Percentiles rank a stretch among this genome's conserved stretches.
Evolutionary conservation across 2,113 vertebrate species (phyloP).

Genomic region (Myanophis thanlyinensis): DNA sequence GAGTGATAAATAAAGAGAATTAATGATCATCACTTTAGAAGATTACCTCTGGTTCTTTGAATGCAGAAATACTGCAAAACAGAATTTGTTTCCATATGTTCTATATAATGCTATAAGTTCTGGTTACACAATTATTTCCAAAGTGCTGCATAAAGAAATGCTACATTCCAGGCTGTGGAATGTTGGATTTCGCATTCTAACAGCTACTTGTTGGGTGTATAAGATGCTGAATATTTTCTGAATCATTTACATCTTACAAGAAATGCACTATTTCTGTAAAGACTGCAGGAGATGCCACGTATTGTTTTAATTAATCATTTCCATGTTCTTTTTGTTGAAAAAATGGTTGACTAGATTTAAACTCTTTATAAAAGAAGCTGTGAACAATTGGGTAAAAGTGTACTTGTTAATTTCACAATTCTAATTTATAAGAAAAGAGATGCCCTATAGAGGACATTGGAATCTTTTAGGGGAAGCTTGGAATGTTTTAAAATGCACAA

Average conservation of each 20-base stretch:
- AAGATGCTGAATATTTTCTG: not conserved
- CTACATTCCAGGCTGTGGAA: not conserved
- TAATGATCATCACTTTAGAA: not conserved
- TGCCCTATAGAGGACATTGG: not conserved
- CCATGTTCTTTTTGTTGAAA: not conserved
- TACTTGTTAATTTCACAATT: not conserved
- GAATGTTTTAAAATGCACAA: not conserved
- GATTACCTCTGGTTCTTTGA: not conserved
- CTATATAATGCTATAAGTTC: slow-evolving; percentile 11
- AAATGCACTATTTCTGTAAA: not conserved
- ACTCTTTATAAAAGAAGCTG: not conserved
- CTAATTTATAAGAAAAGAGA: not conserved
- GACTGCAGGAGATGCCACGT: not conserved
- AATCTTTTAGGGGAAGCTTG: not conserved
- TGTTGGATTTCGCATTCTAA: not conserved
- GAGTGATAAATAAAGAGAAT: not conserved
- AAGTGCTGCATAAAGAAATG: not conserved
- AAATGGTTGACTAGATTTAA: not conserved
- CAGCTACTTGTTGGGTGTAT: slow-evolving; percentile 7
- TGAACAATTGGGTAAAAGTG: not conserved
- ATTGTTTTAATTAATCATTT: slow-evolving; percentile 18
- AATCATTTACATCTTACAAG: not conserved
- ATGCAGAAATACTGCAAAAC: not conserved
- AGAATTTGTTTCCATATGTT: slow-evolving; percentile 14
- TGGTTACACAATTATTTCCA: not conserved